Base-by-base conservation (phyloP, 2,888 invertebrate genomes). In the Parnassius glacialis region DNA sequence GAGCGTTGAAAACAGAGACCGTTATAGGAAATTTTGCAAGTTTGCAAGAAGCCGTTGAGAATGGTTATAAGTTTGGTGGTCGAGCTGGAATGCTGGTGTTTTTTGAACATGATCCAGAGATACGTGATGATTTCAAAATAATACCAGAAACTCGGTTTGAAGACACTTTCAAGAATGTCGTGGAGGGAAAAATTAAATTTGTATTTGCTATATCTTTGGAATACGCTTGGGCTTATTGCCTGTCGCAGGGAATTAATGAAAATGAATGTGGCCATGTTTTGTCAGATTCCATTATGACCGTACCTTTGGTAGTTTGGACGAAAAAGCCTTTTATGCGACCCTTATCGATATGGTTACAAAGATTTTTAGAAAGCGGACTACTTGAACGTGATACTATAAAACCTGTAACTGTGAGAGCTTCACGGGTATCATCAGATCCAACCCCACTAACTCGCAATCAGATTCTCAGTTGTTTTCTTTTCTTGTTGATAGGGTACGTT, bases 231-330 rank as follows among this genome's bases (percentile, higher is more conserved):
- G 79, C 83, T 1, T 80, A 78, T 58, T 87, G 87, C 50, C 58
- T 81, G 9, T 68, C 80, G 0, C 75, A 75, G 44, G 84, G 82
- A 0, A 81, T 79, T 63, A 81, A 78, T 12, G 84, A 83, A 12
- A 74, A 78, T n/a, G 81, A 81, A 61, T 87, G 87, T 66, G 87
- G 84, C 0, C 78, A 84, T 57, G 67, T 86, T 2, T 72, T 88
- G 3, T 78, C 85, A 0, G 86, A 87, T 59, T 83, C 84, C 0
- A 85, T 87, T 42, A 72, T 87, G 71, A 81, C 82, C 1, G 75
- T 85, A 7, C 85, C 87, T 9, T 70, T 86, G 54, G 87, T 86
- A 1, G 74, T 87, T 13, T 87, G 84, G 86, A 81, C 83, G 77
- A 80, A 70, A 59, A 77, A 75, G 11, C 81, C 85, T 1, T 86